Evolutionary conservation across 2,888 invertebrate species (phyloP).

Genomic region (Campoplex capitator): DNA sequence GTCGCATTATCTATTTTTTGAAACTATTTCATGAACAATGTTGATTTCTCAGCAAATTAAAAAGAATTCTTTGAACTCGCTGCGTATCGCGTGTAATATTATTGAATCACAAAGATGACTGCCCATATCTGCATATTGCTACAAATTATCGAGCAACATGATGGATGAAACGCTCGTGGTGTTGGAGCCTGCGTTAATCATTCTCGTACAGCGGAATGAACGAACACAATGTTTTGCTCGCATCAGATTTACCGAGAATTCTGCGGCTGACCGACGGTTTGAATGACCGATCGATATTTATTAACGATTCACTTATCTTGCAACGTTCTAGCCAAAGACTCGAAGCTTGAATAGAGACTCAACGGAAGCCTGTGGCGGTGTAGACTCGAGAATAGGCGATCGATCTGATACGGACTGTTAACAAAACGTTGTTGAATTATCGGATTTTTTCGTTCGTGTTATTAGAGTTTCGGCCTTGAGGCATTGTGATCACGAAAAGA

Average conservation of each 20-base stretch:
- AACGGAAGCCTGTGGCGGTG: background rate
- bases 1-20: no score
- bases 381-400: background rate
- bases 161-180: conserved; percentile 48
- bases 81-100: no score
- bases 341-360: conserved; percentile 25
- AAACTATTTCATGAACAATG: no score
- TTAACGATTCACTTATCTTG: conserved; percentile 37
- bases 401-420: no score
- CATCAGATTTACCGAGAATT: conserved; percentile 3
- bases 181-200: conserved; percentile 60
- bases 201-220: conserved; percentile 46
- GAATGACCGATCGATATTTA: conserved; percentile 33
- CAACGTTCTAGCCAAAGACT: conserved; percentile 23
- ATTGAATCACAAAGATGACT: no score
- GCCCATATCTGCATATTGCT: no score
- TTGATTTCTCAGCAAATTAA: no score
- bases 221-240: conserved; percentile 50
- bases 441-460: no score
- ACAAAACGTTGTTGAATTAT: no score
- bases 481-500: no score
- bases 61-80: no score
- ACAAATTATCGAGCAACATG: conserved; percentile 22
- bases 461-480: no score
- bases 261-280: conserved; percentile 20